phyloP scores from a whole-genome alignment of 2,113 vertebrate genomes.

The Atractosteus spatula region DNA sequence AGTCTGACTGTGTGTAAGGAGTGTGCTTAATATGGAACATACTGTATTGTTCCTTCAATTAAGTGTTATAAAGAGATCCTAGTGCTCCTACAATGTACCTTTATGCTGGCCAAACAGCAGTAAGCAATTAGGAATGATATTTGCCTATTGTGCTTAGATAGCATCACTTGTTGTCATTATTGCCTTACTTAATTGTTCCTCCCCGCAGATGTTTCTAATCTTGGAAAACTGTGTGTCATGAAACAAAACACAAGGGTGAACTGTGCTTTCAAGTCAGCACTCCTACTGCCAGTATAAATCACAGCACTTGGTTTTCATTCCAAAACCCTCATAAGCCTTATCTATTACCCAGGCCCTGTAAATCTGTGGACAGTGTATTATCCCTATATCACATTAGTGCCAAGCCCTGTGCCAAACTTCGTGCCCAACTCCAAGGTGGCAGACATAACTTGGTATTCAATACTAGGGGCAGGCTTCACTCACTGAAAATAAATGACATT shows the following conservation, averaged over 20 bases:
- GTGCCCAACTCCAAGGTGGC: neutral
- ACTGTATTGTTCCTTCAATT: slow-evolving; percentile 18
- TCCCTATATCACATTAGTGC: slow-evolving; percentile 35
- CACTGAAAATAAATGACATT: neutral
- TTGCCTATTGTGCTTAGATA: slow-evolving; percentile 52
- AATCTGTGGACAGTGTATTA: slow-evolving; percentile 36
- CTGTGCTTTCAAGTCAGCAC: slow-evolving; percentile 39
- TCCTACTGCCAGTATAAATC: slow-evolving; percentile 35
- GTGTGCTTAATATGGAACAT: slow-evolving; percentile 35
- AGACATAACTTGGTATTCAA: slow-evolving; percentile 6
- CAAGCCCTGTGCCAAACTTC: slow-evolving; percentile 3
- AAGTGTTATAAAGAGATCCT: slow-evolving; percentile 37
- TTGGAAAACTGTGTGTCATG: slow-evolving; percentile 56
- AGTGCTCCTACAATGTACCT: slow-evolving; percentile 28
- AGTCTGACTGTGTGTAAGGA: slow-evolving; percentile 22
- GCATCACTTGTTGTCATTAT: slow-evolving; percentile 57
- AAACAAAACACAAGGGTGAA: slow-evolving; percentile 46
- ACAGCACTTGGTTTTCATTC: slow-evolving; percentile 42
- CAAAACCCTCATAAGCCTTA: slow-evolving; percentile 47
- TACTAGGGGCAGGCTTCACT: slow-evolving; percentile 30
- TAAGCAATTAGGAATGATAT: slow-evolving; percentile 54
- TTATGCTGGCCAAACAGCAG: slow-evolving; percentile 58
- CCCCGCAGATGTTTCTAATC: slow-evolving; percentile 56
- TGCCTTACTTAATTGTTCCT: slow-evolving; percentile 52
- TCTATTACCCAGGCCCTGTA: slow-evolving; percentile 47